Evolutionary conservation across 2,888 invertebrate species (phyloP).

Genomic region (Neelides folsomi): DNA sequence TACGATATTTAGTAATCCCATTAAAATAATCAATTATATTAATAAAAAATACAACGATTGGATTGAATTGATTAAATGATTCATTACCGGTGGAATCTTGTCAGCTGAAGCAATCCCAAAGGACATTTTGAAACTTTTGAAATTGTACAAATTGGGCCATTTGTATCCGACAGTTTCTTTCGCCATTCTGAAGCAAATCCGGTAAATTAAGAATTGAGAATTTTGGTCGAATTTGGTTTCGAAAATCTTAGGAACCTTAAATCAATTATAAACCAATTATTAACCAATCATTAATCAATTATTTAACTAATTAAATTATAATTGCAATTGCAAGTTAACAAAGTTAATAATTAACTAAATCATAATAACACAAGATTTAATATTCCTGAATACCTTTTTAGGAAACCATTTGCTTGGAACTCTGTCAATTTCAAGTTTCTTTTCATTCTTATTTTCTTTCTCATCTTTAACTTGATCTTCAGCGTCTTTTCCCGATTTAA

Average conservation of each 20-base stretch:
- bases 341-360: no score
- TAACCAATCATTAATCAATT: no score
- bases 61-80: no score
- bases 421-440: background rate
- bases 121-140: background rate
- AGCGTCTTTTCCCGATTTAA: background rate
- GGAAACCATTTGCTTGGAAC: background rate
- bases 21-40: no score
- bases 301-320: no score
- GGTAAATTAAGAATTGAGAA: background rate
- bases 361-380: no score
- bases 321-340: no score
- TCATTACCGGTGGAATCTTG: constrained; percentile 1
- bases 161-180: background rate
- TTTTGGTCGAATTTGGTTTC: background rate
- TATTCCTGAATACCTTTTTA: constrained; percentile 4
- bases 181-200: constrained; percentile 1
- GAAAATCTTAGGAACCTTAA: constrained; percentile 1
- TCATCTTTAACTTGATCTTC: background rate
- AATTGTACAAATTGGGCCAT: background rate
- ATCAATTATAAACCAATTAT: no score
- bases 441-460: background rate
- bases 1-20: no score
- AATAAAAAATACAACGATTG: no score
- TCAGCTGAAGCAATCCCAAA: background rate